Evolutionary conservation across 2,888 invertebrate genomes (phyloP).

Genomic region (Tachina fera): DNA sequence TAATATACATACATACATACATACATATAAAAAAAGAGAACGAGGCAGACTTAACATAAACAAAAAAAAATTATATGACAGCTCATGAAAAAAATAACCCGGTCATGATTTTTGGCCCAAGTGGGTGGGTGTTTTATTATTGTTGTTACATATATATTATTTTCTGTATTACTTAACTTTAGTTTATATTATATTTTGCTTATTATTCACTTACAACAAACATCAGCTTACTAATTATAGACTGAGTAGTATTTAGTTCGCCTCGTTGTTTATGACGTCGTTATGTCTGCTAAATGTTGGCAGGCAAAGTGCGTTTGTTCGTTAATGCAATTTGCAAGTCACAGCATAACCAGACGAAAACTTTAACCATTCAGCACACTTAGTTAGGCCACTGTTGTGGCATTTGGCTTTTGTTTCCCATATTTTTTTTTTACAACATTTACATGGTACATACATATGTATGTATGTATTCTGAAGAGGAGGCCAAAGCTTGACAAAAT

Average conservation of each 20-base stretch:
- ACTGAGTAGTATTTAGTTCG: not conserved
- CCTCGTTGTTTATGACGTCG: conserved; percentile 55
- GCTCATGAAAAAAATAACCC: conserved; percentile 4
- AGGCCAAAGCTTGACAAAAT: conserved; percentile 26
- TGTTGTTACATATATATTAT: not conserved
- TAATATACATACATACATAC: not conserved
- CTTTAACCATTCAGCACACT: conserved; percentile 62
- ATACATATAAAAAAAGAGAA: not conserved
- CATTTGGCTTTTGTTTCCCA: not conserved
- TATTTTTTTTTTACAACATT: not conserved
- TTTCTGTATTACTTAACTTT: not conserved
- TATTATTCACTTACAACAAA: conserved; percentile 40
- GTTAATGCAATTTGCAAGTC: conserved; percentile 69
- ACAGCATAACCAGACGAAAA: conserved; percentile 33
- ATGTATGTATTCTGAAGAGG: not conserved
- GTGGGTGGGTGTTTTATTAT: conserved; percentile 27
- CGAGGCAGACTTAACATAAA: not conserved
- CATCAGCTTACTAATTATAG: not conserved
- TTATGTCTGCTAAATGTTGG: conserved; percentile 68
- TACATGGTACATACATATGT: not conserved
- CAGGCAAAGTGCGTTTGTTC: conserved; percentile 59
- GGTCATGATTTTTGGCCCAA: conserved; percentile 19
- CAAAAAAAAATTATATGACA: not conserved
- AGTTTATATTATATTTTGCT: conserved; percentile 16
- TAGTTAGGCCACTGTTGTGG: conserved; percentile 45